Evolutionary conservation across 1,140 invertebrate species (phyloP).

Genomic region (Drosophila persimilis): DNA sequence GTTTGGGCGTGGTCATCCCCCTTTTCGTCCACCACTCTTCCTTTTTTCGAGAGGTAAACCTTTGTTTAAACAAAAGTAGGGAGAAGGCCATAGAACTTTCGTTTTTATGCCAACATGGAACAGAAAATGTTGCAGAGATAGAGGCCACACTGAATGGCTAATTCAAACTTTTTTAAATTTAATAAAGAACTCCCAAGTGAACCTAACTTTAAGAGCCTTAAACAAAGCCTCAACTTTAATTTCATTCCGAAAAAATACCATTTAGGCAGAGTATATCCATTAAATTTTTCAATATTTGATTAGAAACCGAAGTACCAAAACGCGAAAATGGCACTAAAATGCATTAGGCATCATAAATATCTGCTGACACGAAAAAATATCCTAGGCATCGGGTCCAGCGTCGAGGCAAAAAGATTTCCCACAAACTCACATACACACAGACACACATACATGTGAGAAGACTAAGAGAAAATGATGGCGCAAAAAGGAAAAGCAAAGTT

Average conservation of each 20-base stretch:
- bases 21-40: slow-evolving; percentile 1
- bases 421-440: slow-evolving; percentile 21
- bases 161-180: no score
- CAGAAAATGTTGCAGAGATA: background rate
- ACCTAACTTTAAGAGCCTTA: no score
- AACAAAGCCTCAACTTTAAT: background rate
- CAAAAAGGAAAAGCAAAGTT: background rate
- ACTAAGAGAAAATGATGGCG: slow-evolving; percentile 9
- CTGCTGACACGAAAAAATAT: slow-evolving; percentile 48
- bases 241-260: background rate
- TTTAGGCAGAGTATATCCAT: slow-evolving; percentile 14
- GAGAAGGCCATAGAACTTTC: slow-evolving; percentile 11
- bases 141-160: background rate
- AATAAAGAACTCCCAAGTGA: no score
- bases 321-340: slow-evolving; percentile 20
- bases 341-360: slow-evolving; percentile 51
- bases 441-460: background rate
- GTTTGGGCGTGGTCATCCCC: slow-evolving; percentile 39
- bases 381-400: slow-evolving; percentile 15
- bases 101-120: slow-evolving; percentile 29
- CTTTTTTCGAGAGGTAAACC: background rate
- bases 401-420: slow-evolving; percentile 25
- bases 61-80: slow-evolving; percentile 18
- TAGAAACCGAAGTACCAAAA: slow-evolving; percentile 1
- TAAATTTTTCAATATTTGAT: slow-evolving; percentile 41